Conservation (phyloP, 2,888 invertebrate species). For the Hyalella azteca region DNA sequence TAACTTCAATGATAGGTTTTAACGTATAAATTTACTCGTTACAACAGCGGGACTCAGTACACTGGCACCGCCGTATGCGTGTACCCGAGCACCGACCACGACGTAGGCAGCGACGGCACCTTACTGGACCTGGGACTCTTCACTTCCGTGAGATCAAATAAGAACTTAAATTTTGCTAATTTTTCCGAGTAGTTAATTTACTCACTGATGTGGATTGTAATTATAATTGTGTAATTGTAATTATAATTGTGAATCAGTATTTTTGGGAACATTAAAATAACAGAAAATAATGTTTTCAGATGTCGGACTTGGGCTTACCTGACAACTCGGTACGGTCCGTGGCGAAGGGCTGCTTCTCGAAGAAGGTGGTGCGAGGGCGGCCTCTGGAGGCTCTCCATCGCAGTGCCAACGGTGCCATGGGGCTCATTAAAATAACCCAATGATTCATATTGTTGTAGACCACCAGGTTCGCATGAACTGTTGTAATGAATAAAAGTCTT, state of each 20-base stretch:
- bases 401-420: conserved; percentile 2
- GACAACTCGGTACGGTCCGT: conserved; percentile 45
- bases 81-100: conserved; percentile 43
- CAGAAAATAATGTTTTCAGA: no score
- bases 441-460: neutral
- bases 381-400: conserved; percentile 7
- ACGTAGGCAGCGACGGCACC: neutral
- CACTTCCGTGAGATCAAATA: conserved; percentile 39
- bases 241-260: no score
- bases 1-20: no score
- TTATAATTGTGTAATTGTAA: no score
- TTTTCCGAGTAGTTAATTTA: no score
- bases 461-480: no score
- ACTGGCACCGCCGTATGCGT: conserved; percentile 39
- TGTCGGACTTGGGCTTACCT: neutral
- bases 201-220: no score
- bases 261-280: no score
- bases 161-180: no score
- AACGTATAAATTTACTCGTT: neutral
- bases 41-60: conserved; percentile 30
- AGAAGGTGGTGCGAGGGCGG: neutral
- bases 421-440: neutral
- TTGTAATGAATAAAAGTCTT: no score
- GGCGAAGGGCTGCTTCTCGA: conserved; percentile 40
- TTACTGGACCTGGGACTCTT: conserved; percentile 45